A percentile compares a stretch with the other conserved stretches of the same genome.
Evolutionary conservation across 2,113 vertebrate species (phyloP).

Genomic region (Urocitellus parryii): DNA sequence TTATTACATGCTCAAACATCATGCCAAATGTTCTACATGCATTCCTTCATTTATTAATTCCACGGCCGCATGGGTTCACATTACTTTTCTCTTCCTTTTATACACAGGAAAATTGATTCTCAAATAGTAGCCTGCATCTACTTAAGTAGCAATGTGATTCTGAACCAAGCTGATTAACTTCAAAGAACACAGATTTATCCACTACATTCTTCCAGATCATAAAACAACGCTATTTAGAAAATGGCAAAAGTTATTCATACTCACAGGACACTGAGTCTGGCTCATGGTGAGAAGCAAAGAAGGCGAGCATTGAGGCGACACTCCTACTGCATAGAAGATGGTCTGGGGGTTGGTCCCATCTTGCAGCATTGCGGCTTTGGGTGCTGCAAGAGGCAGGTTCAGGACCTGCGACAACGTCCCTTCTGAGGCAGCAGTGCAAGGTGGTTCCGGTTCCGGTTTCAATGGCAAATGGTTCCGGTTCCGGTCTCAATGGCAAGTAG

Average conservation of each 20-base stretch:
- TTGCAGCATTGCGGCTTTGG: too few relatives aligned
- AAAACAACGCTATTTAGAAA: not conserved
- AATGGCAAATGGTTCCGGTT: not conserved
- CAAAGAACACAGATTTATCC: not conserved
- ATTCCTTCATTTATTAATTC: not conserved
- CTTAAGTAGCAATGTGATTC: not conserved
- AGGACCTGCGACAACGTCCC: accelerated
- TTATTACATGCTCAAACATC: not conserved
- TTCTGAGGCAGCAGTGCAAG: not conserved
- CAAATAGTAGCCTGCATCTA: not conserved
- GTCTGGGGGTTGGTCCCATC: too few relatives aligned
- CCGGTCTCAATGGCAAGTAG: not conserved
- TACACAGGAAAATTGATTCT: not conserved
- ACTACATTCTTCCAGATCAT: not conserved
- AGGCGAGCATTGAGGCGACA: accelerated
- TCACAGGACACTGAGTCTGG: not conserved
- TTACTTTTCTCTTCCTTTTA: not conserved
- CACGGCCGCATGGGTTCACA: not conserved
- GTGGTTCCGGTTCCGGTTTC: not conserved
- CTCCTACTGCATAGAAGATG: accelerated
- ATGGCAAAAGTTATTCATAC: not conserved
- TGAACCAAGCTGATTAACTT: not conserved
- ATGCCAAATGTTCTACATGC: not conserved
- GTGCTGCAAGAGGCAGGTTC: too few relatives aligned
- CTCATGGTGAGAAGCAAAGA: too few relatives aligned